Conservation (phyloP, 2,797 vertebrate genomes). For the Myotis planiceps region DNA sequence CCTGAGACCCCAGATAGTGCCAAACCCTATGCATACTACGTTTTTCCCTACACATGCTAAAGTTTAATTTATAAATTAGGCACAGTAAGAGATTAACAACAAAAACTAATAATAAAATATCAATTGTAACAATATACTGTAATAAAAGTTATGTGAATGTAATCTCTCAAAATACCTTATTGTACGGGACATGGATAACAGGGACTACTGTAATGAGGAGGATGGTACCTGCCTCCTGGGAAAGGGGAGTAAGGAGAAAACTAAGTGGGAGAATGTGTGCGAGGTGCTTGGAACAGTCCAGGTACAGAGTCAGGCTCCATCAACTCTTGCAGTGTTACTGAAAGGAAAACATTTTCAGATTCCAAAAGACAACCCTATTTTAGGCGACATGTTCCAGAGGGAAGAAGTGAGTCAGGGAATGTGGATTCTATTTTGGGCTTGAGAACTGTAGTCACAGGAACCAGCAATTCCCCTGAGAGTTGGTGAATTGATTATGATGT, state of each 20-base stretch:
- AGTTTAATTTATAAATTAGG: background rate
- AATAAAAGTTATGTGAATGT: background rate
- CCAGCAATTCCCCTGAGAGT: constrained; percentile 49
- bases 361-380: constrained; percentile 59
- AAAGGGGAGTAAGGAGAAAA: background rate
- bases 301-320: background rate
- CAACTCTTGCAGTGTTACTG: background rate
- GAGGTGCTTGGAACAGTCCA: background rate
- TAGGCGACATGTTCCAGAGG: constrained; percentile 46
- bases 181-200: background rate
- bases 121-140: background rate
- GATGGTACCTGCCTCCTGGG: background rate
- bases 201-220: background rate
- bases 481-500: constrained; percentile 59
- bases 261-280: background rate
- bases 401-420: constrained; percentile 77
- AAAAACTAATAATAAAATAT: background rate
- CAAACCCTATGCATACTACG: background rate
- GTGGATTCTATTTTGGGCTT: constrained; percentile 61
- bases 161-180: background rate
- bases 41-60: background rate
- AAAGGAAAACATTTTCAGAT: constrained; percentile 48
- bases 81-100: background rate
- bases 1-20: background rate
- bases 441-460: constrained; percentile 65